Base-by-base conservation (phyloP, 1,140 invertebrate genomes). In the Diabrotica virgifera region DNA sequence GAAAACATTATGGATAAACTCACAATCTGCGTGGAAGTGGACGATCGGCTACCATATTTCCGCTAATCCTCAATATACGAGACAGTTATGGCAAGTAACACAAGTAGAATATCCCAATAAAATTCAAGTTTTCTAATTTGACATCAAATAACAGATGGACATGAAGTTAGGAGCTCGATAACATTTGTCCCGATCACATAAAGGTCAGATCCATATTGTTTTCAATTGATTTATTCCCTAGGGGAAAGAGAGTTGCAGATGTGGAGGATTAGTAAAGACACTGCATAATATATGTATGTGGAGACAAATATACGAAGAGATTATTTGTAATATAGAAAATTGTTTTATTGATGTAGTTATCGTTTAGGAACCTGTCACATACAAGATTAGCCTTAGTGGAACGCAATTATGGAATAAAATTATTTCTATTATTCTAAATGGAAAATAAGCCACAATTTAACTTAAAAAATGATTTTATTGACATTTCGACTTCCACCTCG, bases 141-240 rank as follows among this genome's bases (percentile, higher is more conserved):
- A 59, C 11, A 50, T 59, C 58, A 59, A 59, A 59, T 59, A 59
- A 37, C 58, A 59, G 58, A 59, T 59, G 58, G 58, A 59, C 58
- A 13, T 13, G 40, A 59, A 14, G 37, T 59, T 51, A 51, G 46
- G 58, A 37, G 40, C 36, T 40, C 58, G 38, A 59, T 59, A 59
- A 59, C 58, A 59, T 59, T 59, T 59, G 58, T 59, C 24, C 55
- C 64, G 53, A 62, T 70, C 68, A 55, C 65, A 70, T 70, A 70
- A 70, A 70, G 68, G 68, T 70, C 68, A 70, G 65, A 66, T 57
- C 65, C 68, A 70, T 70, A 70, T 70, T 70, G 65, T 66, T 70
- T 64, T 61, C 53, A 12, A 46, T 40, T 70, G 68, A 70, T 70
- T 70, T 70, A 70, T 70, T 66, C 55, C 53, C 54, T 70, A 11